phyloP scores from a whole-genome alignment of 2,888 invertebrate genomes.

The Drosophila peninsularis region DNA sequence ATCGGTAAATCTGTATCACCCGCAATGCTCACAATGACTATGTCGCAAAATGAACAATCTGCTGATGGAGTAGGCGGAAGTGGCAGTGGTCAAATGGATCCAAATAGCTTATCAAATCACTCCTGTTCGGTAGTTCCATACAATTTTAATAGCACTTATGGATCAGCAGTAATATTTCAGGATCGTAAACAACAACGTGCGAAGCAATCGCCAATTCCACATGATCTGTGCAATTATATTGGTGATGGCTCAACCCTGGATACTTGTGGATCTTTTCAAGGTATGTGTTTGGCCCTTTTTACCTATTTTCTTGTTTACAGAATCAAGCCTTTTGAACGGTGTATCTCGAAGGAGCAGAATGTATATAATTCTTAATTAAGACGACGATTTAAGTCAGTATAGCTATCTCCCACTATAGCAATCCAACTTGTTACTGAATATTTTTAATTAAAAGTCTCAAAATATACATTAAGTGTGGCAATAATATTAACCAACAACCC shows the following conservation, averaged over 20 bases:
- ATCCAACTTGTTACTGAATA: too few species aligned
- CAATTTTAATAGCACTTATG: constrained; percentile 43
- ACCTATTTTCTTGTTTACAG: too few species aligned
- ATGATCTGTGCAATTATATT: constrained; percentile 20
- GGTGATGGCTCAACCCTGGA: constrained; percentile 28
- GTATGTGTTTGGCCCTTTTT: constrained; percentile 22
- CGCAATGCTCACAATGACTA: constrained; percentile 7
- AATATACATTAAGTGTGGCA: neutral
- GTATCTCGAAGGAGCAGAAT: too few species aligned
- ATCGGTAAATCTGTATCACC: constrained; percentile 28
- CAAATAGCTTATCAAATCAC: constrained; percentile 31
- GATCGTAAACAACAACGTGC: constrained; percentile 31
- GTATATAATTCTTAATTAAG: too few species aligned
- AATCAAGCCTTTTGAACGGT: too few species aligned
- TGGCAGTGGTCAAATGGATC: constrained; percentile 18
- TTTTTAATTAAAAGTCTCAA: too few species aligned
- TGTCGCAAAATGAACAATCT: constrained; percentile 21
- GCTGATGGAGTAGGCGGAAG: constrained; percentile 5
- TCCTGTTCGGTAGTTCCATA: constrained; percentile 31
- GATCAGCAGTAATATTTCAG: constrained; percentile 32
- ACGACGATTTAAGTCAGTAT: too few species aligned
- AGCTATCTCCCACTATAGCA: too few species aligned
- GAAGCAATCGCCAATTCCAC: constrained; percentile 10
- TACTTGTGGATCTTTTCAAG: constrained; percentile 46
- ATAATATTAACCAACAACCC: neutral